phyloP scores from a whole-genome alignment of 2,113 vertebrate species.

The Sterrhoptilus dennistouni region DNA sequence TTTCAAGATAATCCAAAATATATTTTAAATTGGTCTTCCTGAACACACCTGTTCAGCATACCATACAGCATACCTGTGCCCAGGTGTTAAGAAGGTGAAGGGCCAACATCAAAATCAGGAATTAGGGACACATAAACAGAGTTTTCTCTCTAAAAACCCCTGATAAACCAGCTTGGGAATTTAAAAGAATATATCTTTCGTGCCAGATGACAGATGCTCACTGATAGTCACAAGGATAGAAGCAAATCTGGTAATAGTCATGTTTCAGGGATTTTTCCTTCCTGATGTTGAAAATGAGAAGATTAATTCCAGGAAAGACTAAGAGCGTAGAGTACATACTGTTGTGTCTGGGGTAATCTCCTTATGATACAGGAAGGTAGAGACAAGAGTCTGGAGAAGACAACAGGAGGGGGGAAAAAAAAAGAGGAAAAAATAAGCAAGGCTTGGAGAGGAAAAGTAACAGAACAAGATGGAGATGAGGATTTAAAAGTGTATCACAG shows the following conservation, averaged over 20 bases:
- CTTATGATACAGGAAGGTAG: not conserved
- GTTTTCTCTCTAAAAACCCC: not conserved
- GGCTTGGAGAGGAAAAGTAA: not conserved
- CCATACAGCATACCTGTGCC: not conserved
- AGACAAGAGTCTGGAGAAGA: not conserved
- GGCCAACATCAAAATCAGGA: not conserved
- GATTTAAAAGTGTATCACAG: not conserved
- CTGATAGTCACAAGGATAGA: not conserved
- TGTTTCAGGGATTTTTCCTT: not conserved
- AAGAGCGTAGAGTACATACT: not conserved
- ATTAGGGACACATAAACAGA: not conserved
- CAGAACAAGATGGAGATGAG: not conserved
- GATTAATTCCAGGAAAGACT: not conserved
- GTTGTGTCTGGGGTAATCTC: not conserved
- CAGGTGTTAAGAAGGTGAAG: not conserved
- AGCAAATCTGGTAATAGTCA: constrained; percentile 26
- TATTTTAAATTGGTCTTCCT: not conserved
- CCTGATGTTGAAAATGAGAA: not conserved
- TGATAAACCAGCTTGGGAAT: not conserved
- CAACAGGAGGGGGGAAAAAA: not conserved
- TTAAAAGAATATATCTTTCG: not conserved
- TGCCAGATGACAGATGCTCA: not conserved
- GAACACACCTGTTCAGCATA: not conserved
- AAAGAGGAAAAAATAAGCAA: not conserved
- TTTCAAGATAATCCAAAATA: not conserved